Percentiles rank a stretch among this genome's conserved stretches.
Conservation (phyloP, 2,113 vertebrate genomes). For the Rhadina sibilatrix region DNA sequence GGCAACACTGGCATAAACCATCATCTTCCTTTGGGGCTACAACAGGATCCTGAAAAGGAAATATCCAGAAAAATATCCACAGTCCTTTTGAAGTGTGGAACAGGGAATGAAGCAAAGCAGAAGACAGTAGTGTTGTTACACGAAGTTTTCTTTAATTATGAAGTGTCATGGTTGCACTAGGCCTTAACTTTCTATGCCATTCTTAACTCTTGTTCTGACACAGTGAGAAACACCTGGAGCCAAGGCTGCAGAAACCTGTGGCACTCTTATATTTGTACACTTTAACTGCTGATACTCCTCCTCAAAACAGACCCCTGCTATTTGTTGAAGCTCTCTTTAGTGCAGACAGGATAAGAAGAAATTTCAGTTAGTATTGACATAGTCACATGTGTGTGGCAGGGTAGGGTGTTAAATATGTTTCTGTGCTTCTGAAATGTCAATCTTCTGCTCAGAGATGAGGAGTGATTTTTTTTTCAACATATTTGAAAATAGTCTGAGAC, state of each 20-base stretch:
- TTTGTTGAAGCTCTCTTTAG: neutral
- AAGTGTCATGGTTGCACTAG: neutral
- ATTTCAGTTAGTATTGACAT: accelerated
- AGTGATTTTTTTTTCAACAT: neutral
- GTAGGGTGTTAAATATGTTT: neutral
- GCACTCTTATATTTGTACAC: neutral
- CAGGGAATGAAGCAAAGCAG: neutral
- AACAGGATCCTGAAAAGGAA: neutral
- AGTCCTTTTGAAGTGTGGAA: neutral
- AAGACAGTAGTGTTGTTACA: neutral
- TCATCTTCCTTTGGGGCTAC: neutral
- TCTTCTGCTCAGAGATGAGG: neutral
- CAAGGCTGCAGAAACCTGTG: neutral
- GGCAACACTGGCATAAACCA: neutral
- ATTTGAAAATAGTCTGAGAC: neutral
- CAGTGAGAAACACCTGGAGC: neutral
- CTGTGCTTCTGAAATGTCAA: neutral
- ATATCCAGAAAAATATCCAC: neutral
- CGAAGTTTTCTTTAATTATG: neutral
- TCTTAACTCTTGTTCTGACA: neutral
- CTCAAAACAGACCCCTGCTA: neutral
- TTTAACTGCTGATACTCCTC: neutral
- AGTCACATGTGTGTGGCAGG: neutral
- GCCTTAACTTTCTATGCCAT: neutral
- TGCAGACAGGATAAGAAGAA: neutral